Evolutionary conservation across 2,113 vertebrate genomes (phyloP), one percentile per base, ranked within the genome.

Genomic region (Gadus chalcogrammus): DNA sequence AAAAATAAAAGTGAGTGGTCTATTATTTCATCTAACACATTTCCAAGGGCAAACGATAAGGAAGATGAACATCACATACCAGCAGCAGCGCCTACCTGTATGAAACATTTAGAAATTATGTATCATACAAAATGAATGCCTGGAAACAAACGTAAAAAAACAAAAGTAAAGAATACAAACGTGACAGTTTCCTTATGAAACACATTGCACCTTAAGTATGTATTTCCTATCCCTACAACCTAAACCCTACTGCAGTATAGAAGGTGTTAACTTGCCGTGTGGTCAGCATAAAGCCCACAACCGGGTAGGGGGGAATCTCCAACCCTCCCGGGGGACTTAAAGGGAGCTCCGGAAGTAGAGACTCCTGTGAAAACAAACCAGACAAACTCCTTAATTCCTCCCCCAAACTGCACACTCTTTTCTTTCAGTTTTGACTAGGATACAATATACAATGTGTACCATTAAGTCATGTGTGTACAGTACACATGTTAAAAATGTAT

Each of bases 321-420:
- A 27, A 87, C 1, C 63, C 71, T 82, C 65, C 78, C 79, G 78
- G 75, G 77, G 64, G 72, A 80, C 53, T 86, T 86, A 58, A 84
- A 88, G 55, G 84, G 74, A 64, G 70, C 65, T 62, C 64, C 58
- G 74, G 78, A 89, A 64, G 77, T 76, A 59, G 76, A 85, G 58
- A 87, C 75, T 64, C 61, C 76, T 90, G 69, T 55, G 53, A 16
- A 55, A 35, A 4, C 15, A 71, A 69, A 13, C 7, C 0, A 71
- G 24, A 35, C 31, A 5, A 35, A 35, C 31, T 7, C 31, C 31
- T 35, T 35, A 35, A 35, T 35, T 35, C 31, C 31, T 35, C 31
- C 31, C 31, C 31, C 31, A 35, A 35, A 35, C 31, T 35, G 31
- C 31, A 35, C 31, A 35, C 31, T 35, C 31, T 35, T 35, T 35